Conservation (phyloP, 2,113 vertebrate genomes). For the Cyanoramphus novaezelandiae region DNA sequence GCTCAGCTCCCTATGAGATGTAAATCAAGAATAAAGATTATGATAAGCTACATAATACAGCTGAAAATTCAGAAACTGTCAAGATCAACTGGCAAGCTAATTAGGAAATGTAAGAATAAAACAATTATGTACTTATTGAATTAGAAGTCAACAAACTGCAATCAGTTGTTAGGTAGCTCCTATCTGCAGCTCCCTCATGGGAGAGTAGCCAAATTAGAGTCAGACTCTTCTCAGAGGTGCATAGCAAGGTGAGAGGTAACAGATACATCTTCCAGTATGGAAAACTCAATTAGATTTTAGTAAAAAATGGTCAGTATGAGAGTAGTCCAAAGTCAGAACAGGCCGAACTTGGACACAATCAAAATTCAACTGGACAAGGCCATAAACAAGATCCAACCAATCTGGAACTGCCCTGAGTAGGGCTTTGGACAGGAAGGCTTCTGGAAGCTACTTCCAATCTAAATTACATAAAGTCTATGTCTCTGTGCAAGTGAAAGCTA, state of each 20-base stretch:
- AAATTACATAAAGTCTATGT: rapidly evolving
- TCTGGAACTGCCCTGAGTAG: neutral
- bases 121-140: neutral
- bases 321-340: neutral
- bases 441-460: neutral
- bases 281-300: neutral
- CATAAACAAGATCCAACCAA: neutral
- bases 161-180: neutral
- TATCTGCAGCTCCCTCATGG: neutral
- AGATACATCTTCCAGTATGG: neutral
- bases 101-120: neutral
- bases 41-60: neutral
- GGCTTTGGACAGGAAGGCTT: neutral
- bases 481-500: neutral
- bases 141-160: neutral
- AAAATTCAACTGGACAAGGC: neutral
- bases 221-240: neutral
- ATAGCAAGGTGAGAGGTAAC: neutral
- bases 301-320: neutral
- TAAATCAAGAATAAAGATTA: neutral
- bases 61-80: neutral
- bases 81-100: neutral
- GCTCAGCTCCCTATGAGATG: neutral
- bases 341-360: neutral
- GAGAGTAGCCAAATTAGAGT: neutral